A percentile compares a stretch with the other conserved stretches of the same genome.
phyloP scores from a whole-genome alignment of 2,888 invertebrate genomes.

The Acleris laterana region DNA sequence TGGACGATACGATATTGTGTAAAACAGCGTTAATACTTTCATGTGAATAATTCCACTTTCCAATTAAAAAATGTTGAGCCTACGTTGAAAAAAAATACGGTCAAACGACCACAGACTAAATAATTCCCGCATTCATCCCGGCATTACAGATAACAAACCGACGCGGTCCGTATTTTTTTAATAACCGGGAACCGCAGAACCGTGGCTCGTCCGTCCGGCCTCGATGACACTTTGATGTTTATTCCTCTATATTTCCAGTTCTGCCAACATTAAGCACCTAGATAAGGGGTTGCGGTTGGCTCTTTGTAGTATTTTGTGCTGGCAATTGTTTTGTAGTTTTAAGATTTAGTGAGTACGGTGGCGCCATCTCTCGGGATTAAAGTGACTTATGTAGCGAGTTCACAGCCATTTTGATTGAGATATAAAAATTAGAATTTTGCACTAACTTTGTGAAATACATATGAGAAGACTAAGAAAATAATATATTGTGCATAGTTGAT shows the following conservation, averaged over 20 bases:
- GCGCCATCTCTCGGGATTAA: too few species aligned
- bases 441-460: too few species aligned
- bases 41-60: too few species aligned
- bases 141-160: conserved; percentile 26
- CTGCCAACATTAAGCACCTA: conserved; percentile 26
- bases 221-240: conserved; percentile 34
- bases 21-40: too few species aligned
- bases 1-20: too few species aligned
- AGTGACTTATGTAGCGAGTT: too few species aligned
- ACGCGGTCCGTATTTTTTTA: conserved; percentile 27
- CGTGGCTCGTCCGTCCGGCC: conserved; percentile 14
- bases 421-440: too few species aligned
- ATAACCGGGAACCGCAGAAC: conserved; percentile 20
- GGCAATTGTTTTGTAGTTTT: not conserved
- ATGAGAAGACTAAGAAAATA: too few species aligned
- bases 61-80: too few species aligned
- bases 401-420: too few species aligned
- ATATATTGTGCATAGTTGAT: too few species aligned
- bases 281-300: conserved; percentile 27
- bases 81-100: not conserved
- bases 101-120: conserved; percentile 18
- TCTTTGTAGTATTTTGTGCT: conserved; percentile 19
- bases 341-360: not conserved
- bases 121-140: conserved; percentile 9
- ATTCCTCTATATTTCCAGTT: conserved; percentile 28